These are phyloP conservation scores for Corvus cornix DNA, from an alignment of 2,113 vertebrate species.

Conservation along the genomic window DNA sequence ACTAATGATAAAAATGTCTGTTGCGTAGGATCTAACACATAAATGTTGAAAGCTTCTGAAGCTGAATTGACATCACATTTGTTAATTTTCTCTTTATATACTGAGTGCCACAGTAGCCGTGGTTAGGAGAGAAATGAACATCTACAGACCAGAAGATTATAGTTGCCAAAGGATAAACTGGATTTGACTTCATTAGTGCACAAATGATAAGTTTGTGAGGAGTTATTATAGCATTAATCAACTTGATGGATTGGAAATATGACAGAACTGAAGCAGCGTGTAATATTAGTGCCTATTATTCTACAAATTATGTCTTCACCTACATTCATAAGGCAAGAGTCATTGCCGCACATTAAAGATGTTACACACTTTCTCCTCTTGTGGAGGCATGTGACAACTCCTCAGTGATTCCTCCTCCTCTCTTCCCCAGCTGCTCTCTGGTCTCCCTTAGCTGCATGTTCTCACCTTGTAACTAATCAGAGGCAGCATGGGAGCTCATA, in stretches of 20 bases:
- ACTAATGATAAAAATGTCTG: slow-evolving; percentile 12
- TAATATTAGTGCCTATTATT: slow-evolving; percentile 85
- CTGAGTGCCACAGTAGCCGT: background rate
- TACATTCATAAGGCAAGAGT: slow-evolving; percentile 76
- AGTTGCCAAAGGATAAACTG: slow-evolving; percentile 80
- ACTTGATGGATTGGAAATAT: slow-evolving; percentile 85
- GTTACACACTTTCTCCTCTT: slow-evolving; percentile 33
- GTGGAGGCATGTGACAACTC: slow-evolving; percentile 9
- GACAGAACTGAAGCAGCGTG: slow-evolving; percentile 78
- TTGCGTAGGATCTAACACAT: slow-evolving; percentile 14
- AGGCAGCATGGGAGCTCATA: background rate
- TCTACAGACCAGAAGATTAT: slow-evolving; percentile 72
- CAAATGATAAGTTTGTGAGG: slow-evolving; percentile 82
- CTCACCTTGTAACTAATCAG: background rate
- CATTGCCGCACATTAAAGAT: slow-evolving; percentile 65
- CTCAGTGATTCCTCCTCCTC: background rate
- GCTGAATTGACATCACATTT: slow-evolving; percentile 34
- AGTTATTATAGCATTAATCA: slow-evolving; percentile 86
- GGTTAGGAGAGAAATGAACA: slow-evolving; percentile 59
- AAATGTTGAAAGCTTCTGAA: slow-evolving; percentile 48
- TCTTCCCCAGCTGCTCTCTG: background rate
- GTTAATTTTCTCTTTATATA: slow-evolving; percentile 55
- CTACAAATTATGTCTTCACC: slow-evolving; percentile 82
- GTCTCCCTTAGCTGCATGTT: background rate
- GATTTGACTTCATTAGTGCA: slow-evolving; percentile 83